phyloP scores from a whole-genome alignment of 2,113 vertebrate species.

The Tragulus kanchil region DNA sequence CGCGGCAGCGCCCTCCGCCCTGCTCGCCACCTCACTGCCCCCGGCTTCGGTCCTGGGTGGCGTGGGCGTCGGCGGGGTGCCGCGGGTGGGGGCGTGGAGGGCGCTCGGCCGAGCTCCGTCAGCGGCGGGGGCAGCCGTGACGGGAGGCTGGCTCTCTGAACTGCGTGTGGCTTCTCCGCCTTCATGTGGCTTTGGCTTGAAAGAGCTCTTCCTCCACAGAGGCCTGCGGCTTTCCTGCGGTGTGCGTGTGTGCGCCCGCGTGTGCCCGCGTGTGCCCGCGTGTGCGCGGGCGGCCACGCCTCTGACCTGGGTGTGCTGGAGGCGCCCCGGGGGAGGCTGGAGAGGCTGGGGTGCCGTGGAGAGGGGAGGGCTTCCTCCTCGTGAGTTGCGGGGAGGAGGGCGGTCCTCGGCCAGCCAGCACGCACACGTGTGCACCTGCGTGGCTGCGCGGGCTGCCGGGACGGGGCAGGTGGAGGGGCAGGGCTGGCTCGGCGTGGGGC shows the following conservation, averaged over 20 bases:
- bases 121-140: neutral
- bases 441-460: neutral
- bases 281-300: neutral
- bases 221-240: neutral
- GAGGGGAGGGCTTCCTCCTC: neutral
- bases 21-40: neutral
- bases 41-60: neutral
- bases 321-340: neutral
- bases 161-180: neutral
- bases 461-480: neutral
- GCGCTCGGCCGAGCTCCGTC: neutral
- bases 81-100: neutral
- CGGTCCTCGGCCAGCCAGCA: accelerated
- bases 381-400: accelerated
- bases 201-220: neutral
- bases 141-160: neutral
- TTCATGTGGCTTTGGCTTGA: neutral
- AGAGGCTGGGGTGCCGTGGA: neutral
- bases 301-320: neutral
- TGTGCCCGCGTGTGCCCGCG: too few relatives aligned
- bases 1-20: neutral
- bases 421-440: accelerated
- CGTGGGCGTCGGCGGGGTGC: neutral
- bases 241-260: too few relatives aligned
- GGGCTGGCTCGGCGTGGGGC: neutral